phyloP scores from a whole-genome alignment of 1,140 invertebrate genomes.

The Drosophila sulfurigaster region DNA sequence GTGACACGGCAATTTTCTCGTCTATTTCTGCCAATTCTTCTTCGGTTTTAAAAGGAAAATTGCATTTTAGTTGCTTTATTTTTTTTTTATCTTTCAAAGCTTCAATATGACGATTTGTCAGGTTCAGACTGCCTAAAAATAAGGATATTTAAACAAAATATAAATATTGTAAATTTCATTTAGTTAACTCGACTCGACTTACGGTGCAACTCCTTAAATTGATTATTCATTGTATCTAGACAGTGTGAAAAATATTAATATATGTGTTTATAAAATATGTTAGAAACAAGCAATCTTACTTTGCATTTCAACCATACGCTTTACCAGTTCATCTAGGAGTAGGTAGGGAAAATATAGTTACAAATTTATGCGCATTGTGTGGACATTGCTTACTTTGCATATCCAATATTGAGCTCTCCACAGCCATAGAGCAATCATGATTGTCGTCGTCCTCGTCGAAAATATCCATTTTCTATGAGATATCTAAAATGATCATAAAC shows the following conservation, averaged over 20 bases:
- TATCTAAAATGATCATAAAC: too few species aligned
- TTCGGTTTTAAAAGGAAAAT: neutral
- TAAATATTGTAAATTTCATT: neutral
- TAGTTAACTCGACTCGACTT: neutral
- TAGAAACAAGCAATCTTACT: neutral
- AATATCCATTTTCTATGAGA: neutral
- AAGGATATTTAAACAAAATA: neutral
- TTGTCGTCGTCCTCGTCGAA: neutral
- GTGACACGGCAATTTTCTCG: neutral
- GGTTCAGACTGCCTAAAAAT: neutral
- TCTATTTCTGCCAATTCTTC: neutral
- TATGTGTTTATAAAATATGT: too few species aligned
- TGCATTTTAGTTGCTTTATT: neutral
- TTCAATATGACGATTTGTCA: neutral
- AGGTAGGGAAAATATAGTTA: neutral
- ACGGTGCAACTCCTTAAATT: neutral
- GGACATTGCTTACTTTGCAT: constrained; percentile 1
- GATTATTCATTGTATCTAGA: neutral
- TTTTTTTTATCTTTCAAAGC: neutral
- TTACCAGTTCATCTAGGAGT: neutral
- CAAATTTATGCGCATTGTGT: neutral
- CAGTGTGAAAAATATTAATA: neutral
- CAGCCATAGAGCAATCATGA: neutral
- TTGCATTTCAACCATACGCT: neutral
- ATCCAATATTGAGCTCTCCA: neutral